Base-by-base conservation (phyloP, 92 coral and sea anemone genomes). In the Epizoanthus stellaris region DNA sequence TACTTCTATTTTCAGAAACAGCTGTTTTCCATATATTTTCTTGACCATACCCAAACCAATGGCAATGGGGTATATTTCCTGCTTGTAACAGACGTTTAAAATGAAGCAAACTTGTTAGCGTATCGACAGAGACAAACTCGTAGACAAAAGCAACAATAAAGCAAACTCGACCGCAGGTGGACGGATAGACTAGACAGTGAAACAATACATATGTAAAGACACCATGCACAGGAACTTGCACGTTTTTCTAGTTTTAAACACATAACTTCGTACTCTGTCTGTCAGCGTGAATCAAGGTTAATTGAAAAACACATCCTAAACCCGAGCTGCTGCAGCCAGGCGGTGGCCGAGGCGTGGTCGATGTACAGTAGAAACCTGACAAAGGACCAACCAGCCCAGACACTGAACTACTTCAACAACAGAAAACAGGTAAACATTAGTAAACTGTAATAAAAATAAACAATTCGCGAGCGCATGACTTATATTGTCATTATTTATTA, bases 371-470 rank as follows among this genome's bases (percentile, higher is more conserved):
- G 83, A 63, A 79, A 79, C 60, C 71, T 79, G 59, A n/a, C 42
- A 30, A 79, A 79, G 25, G 83, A 79, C 39, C 59, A 58, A 54
- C 39, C 83, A 4, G 6, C 10, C 10, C 58, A 15, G 11, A 42
- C 72, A 10, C 89, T 74, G 52, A 96, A 94, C 67, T 96, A 92
- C 77, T 96, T 91, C 87, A 94, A 96, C 82, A 94, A 92, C 36
- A 92, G 92, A 52, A 97, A 97, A 80, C 80, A 85, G 99, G 99
- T 97, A 62, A 80, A 39, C 7, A 40, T n/a, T 1, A 68, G 15
- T 34, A 38, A 30, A 17, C 21, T 63, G 68, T 45, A 45, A 45
- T 45, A 45, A 7, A 45, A 2, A 7, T 45, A 2, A 45, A 30
- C 36, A 30, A 30, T 30, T 30, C 36, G 36, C 36, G 36, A 30